Base-by-base conservation (phyloP, 1,140 invertebrate genomes). In the Drosophila navojoa region DNA sequence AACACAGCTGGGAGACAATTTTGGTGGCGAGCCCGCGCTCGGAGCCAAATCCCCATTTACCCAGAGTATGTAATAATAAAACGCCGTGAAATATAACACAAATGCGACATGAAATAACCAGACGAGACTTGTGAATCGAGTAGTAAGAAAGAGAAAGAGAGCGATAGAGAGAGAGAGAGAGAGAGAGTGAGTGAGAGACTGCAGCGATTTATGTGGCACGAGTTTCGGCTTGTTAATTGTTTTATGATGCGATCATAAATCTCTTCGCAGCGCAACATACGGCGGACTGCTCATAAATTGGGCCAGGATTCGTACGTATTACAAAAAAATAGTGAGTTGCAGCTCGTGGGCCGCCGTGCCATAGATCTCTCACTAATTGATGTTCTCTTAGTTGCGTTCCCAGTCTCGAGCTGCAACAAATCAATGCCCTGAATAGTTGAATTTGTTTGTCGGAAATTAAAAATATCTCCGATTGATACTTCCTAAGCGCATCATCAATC, bases 161-260 rank as follows among this genome's bases (percentile, higher is more conserved):
- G 29, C 32, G 50, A 25, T 72, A 79, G 84, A 32, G 32, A 32
- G 32, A 32, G 32, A 7, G 5, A 7, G 29, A 32, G 76, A 79
- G 84, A 29, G 27, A 3, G 2, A 29, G 27, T 5, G 27, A 3
- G 27, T 5, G 19, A 22, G 19, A 22, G 19, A 1, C 19, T 22
- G 19, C 19, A 22, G 19, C 61, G 79, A 82, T 89, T 89, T 89
- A 89, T 89, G 84, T 84, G 84, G 84, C 84, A 89, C 84, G 84
- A 89, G 84, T 89, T 89, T 71, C 68, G 77, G 76, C 85, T 89
- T 89, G 85, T 89, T 89, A 89, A 89, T 89, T 89, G 84, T 89
- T 89, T 89, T 89, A 89, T 89, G 85, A 89, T 89, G 84, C 84
- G 53, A 64, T 61, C 85, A 89, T 89, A 89, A 89, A 89, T 89